phyloP scores from a whole-genome alignment of 2,113 vertebrate species.

The Bucco capensis region DNA sequence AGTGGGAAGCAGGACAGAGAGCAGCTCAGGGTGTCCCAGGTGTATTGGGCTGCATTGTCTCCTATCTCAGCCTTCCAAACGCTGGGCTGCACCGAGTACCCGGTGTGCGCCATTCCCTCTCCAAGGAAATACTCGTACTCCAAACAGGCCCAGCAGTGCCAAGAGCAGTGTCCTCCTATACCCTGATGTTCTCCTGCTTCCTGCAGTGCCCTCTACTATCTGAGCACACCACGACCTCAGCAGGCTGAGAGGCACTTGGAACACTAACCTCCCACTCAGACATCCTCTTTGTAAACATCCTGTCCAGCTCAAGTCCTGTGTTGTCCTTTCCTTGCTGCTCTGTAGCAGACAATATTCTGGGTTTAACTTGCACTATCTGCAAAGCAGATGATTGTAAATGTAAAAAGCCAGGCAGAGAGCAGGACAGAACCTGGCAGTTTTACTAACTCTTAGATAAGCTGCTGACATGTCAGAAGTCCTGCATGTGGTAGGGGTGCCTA shows the following conservation, averaged over 20 bases:
- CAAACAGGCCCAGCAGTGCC: not conserved
- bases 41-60: not conserved
- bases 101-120: not conserved
- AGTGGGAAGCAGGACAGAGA: not conserved
- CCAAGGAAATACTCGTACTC: not conserved
- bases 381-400: not conserved
- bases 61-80: not conserved
- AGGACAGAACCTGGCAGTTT: not conserved
- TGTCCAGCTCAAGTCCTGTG: not conserved
- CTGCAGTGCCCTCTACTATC: not conserved
- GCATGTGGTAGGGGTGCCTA: not conserved
- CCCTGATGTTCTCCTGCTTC: not conserved
- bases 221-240: fast-evolving
- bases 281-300: not conserved
- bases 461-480: not conserved
- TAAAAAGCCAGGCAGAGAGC: not conserved
- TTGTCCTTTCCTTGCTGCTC: not conserved
- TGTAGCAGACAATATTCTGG: not conserved
- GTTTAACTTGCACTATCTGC: not conserved
- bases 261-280: not conserved
- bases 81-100: not conserved
- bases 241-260: not conserved
- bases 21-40: not conserved
- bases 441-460: not conserved
- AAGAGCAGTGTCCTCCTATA: not conserved